Percentiles rank a stretch among this genome's conserved stretches.
phyloP scores from a whole-genome alignment of 2,888 invertebrate genomes.

The Oeneis ivallda region DNA sequence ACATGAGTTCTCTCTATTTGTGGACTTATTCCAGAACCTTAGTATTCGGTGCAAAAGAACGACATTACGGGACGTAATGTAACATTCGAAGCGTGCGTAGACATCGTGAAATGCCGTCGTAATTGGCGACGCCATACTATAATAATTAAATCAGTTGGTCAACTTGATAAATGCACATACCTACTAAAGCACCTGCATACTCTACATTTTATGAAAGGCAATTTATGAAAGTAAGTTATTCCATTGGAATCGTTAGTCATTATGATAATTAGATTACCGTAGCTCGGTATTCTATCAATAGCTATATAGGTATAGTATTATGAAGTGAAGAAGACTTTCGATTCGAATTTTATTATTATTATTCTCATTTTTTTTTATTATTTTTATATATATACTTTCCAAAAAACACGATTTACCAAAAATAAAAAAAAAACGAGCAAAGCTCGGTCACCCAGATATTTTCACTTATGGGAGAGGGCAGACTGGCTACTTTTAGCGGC shows the following conservation, averaged over 20 bases:
- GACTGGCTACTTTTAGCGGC: too few relatives aligned
- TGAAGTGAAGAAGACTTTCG: background rate
- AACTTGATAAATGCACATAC: constrained; percentile 6
- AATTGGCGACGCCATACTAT: constrained; percentile 20
- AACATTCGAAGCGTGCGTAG: constrained; percentile 35
- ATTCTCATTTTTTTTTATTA: too few relatives aligned
- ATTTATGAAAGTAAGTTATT: background rate
- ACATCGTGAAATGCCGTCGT: constrained; percentile 26
- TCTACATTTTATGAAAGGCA: background rate
- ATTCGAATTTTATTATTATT: background rate
- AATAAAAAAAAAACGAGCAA: too few relatives aligned
- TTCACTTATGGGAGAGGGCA: too few relatives aligned
- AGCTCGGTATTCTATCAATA: background rate
- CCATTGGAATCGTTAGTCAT: background rate
- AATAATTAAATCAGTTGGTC: constrained; percentile 13
- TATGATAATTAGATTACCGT: background rate
- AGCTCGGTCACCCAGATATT: too few relatives aligned
- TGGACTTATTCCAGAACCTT: too few relatives aligned
- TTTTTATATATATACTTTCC: too few relatives aligned
- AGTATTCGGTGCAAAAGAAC: too few relatives aligned
- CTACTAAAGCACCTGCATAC: background rate
- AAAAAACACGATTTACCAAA: too few relatives aligned
- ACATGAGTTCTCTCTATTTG: too few relatives aligned
- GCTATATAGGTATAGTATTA: too few relatives aligned
- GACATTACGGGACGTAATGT: too few relatives aligned